These are phyloP conservation scores for Amphipyra tragopoginis DNA, from an alignment of 2,888 invertebrate genomes.

Conservation along the genomic window DNA sequence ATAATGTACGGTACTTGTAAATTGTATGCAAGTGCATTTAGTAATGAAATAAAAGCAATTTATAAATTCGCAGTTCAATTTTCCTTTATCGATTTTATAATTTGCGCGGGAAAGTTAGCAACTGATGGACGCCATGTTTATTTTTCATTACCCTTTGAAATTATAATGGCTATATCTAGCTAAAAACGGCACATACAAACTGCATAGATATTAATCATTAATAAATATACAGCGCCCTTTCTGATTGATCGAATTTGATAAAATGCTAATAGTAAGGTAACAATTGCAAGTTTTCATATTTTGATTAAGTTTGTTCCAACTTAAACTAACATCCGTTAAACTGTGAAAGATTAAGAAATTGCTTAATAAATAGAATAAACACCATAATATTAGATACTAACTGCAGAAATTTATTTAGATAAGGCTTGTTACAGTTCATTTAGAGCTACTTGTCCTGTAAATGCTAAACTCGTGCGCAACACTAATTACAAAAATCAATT, in stretches of 20 bases:
- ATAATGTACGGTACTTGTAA: neutral
- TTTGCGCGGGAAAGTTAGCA: constrained; percentile 30
- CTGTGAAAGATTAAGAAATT: neutral
- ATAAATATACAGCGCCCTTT: neutral
- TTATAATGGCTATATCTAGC: neutral
- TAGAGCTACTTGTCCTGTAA: neutral
- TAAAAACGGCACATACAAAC: neutral
- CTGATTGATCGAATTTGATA: too few relatives aligned
- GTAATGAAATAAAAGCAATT: constrained; percentile 8
- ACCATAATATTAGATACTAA: neutral
- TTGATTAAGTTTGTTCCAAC: too few relatives aligned
- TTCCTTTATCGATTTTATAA: constrained; percentile 10
- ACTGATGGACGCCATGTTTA: constrained; percentile 15
- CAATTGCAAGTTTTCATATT: too few relatives aligned
- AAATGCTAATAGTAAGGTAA: too few relatives aligned
- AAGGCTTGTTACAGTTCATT: neutral
- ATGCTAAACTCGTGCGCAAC: constrained; percentile 19
- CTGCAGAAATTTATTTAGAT: neutral
- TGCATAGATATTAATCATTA: neutral
- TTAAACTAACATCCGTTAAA: too few relatives aligned
- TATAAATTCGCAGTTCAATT: neutral
- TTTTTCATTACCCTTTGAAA: constrained; percentile 7
- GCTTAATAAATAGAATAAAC: neutral
- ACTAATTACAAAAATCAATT: constrained; percentile 36
- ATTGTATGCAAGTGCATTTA: neutral